Base-by-base conservation (phyloP, 2,888 invertebrate genomes). In the Rhodophaea formosa region DNA sequence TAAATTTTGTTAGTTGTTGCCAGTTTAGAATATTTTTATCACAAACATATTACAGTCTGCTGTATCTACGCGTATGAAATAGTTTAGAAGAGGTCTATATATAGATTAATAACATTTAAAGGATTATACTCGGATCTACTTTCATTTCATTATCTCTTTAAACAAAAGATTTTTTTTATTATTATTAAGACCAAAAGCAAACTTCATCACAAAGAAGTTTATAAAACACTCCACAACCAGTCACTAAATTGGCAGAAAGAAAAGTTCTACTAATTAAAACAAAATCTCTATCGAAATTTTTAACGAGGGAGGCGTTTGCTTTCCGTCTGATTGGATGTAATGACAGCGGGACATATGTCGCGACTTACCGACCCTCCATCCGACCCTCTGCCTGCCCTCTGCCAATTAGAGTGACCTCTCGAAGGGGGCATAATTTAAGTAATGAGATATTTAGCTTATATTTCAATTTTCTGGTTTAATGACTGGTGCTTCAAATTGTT, bases 401-500 rank as follows among this genome's bases (percentile, higher is more conserved):
- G 56, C 56, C 56, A 49, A 56, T 56, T 56, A 56, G 23, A 29
- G 29, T 39, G 17, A 42, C 47, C 29, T 30, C 56, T 42, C 49
- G 29, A 15, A 42, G 56, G 30, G 55, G 42, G 42, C 35, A 42
- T 49, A 49, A 46, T 46, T 16, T 39, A 23, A 47, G 23, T 56
- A 56, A 56, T 56, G 49, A 49, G 56, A 56, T 56, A 49, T 56
- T 56, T 42, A 39, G 56, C 29, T 56, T 56, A 43, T 14, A 43
- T 56, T 56, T 42, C 49, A 42, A 49, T 51, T 56, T 55, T 49
- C 12, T 7, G 49, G 49, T 43, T 46, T 49, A 42, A 7, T 49
- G 7, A 39, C 43, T 7, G n/a, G 14, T 10, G 17, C 5, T 46
- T 46, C 17, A n/a, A 23, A 46, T 23, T 51, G 16, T 51, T 32